These are phyloP conservation scores for Pycnonotus jocosus DNA, from an alignment of 2,113 vertebrate species.

Conservation along the genomic window DNA sequence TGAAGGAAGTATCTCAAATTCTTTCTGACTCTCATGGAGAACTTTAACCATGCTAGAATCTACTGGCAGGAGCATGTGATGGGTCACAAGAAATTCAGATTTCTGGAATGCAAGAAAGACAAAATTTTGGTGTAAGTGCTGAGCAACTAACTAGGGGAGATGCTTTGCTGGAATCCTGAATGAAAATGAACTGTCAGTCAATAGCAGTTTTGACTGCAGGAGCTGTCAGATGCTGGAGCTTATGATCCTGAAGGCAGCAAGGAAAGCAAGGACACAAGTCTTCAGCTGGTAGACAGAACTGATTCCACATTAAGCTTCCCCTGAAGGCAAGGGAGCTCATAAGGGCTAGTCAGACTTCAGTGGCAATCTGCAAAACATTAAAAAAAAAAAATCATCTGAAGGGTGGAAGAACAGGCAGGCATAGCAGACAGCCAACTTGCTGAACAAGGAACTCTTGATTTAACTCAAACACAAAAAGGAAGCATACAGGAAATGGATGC, in stretches of 20 bases:
- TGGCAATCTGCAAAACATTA: not conserved
- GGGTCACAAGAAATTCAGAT: not conserved
- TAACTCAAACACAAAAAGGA: not conserved
- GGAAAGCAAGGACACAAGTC: not conserved
- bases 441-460: not conserved
- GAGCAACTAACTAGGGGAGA: not conserved
- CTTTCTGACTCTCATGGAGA: not conserved
- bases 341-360: not conserved
- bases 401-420: not conserved
- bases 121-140: not conserved
- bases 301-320: not conserved
- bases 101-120: not conserved
- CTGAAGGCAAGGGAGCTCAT: not conserved
- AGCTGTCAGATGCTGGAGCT: not conserved
- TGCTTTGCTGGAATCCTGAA: not conserved
- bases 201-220: not conserved
- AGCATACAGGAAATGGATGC: not conserved
- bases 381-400: not conserved
- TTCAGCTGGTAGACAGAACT: not conserved
- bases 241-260: not conserved
- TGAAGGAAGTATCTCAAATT: not conserved
- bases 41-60: not conserved
- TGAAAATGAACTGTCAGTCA: not conserved
- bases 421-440: not conserved
- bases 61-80: not conserved